Conservation (phyloP, 2,113 vertebrate genomes). For the Toxotes jaculatrix region DNA sequence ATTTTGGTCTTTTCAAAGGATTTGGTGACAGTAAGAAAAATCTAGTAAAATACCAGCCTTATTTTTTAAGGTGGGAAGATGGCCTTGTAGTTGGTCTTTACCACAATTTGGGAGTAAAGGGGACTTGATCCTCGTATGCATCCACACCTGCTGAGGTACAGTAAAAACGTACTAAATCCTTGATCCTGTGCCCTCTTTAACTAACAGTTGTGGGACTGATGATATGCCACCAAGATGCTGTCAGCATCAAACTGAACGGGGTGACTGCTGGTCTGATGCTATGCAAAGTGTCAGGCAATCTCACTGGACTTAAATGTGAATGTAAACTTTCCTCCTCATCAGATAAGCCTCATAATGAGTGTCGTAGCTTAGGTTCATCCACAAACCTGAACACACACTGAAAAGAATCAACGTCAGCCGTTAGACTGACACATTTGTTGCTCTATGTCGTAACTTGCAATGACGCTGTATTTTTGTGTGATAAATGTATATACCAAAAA, state of each 20-base stretch:
- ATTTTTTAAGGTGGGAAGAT: slow-evolving; percentile 9
- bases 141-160: slow-evolving; percentile 26
- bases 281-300: slow-evolving; percentile 64
- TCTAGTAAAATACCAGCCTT: slow-evolving; percentile 5
- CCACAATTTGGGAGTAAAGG: neutral
- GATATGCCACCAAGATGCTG: neutral
- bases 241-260: slow-evolving; percentile 7
- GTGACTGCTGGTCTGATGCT: slow-evolving; percentile 63
- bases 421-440: slow-evolving; percentile 81
- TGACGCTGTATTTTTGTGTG: slow-evolving; percentile 90
- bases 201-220: neutral
- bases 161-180: slow-evolving; percentile 8
- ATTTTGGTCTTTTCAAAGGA: slow-evolving; percentile 23
- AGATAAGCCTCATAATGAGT: slow-evolving; percentile 36
- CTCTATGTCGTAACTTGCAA: slow-evolving; percentile 83
- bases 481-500: slow-evolving; percentile 79
- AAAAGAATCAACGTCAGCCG: slow-evolving; percentile 73
- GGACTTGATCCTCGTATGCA: neutral
- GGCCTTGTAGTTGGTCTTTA: slow-evolving; percentile 26
- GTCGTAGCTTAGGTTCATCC: slow-evolving; percentile 49
- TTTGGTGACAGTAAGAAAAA: neutral
- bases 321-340: slow-evolving; percentile 66
- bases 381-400: slow-evolving; percentile 36
- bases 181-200: neutral
- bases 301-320: slow-evolving; percentile 67